phyloP scores from a whole-genome alignment of 2,797 vertebrate genomes.

The Luscinia luscinia region DNA sequence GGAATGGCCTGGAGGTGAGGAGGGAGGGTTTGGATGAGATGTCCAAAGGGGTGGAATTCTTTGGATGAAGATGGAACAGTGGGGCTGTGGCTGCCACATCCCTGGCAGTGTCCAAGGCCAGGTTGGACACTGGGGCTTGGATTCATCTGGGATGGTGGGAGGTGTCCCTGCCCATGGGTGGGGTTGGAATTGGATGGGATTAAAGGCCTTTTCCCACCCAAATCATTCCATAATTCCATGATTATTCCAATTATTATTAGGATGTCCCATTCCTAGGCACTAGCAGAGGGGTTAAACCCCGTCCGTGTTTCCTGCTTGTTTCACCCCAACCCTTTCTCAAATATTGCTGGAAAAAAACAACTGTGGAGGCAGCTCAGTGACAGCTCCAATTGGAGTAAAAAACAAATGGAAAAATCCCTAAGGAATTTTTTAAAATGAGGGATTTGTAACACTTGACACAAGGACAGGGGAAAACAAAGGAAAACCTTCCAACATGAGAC shows the following conservation, averaged over 20 bases:
- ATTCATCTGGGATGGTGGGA: background rate
- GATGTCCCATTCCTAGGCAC: accelerated
- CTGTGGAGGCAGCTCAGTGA: too few species aligned
- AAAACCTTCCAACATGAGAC: background rate
- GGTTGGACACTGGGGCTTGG: background rate
- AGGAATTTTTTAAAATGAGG: background rate
- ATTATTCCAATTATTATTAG: background rate
- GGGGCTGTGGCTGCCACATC: background rate
- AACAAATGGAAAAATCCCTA: accelerated
- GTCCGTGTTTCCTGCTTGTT: background rate
- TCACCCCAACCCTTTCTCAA: background rate
- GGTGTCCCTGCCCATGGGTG: background rate
- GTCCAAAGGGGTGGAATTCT: background rate
- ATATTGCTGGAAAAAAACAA: accelerated
- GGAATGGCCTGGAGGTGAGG: background rate
- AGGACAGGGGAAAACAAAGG: background rate
- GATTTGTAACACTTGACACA: background rate
- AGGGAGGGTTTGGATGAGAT: background rate
- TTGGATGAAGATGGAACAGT: background rate
- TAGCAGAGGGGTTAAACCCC: background rate
- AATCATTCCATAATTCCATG: background rate
- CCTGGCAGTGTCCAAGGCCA: background rate
- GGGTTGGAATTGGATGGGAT: background rate
- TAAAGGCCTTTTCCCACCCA: background rate
- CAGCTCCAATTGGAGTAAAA: background rate